These are phyloP conservation scores for Thereuonema tuberculata DNA, from an alignment of 1,140 invertebrate species.

Conservation along the genomic window DNA sequence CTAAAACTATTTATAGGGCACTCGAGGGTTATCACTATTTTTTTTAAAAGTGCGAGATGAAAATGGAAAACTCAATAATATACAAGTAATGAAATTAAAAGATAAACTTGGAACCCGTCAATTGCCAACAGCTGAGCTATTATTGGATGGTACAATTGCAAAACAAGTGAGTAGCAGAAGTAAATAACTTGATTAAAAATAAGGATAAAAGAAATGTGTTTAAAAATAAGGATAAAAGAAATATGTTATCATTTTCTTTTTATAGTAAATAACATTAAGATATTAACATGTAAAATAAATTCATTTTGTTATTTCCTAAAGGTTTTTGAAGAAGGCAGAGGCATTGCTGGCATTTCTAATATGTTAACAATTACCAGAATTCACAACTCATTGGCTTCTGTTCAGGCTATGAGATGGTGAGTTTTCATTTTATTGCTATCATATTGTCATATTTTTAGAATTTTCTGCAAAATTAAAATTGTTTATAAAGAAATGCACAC, in stretches of 20 bases:
- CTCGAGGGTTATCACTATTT: constrained; percentile 41
- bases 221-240: too few species aligned
- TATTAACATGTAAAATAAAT: too few species aligned
- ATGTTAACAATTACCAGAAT: constrained; percentile 46
- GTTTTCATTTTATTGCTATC: constrained; percentile 5
- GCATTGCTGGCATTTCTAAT: constrained; percentile 39
- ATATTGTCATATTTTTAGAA: too few species aligned
- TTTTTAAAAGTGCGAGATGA: constrained; percentile 34
- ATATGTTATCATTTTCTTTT: too few species aligned
- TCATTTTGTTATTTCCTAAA: too few species aligned
- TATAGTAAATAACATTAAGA: neutral
- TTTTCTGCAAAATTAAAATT: too few species aligned
- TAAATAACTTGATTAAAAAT: too few species aligned
- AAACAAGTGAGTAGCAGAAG: constrained; percentile 24
- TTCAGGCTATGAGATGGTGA: constrained; percentile 38
- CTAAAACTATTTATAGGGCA: constrained; percentile 34
- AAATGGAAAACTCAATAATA: constrained; percentile 37
- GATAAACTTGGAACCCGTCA: constrained; percentile 44
- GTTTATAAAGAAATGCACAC: too few species aligned
- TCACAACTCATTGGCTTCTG: constrained; percentile 39
- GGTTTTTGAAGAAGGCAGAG: constrained; percentile 39
- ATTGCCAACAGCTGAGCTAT: constrained; percentile 45
- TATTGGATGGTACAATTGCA: constrained; percentile 40
- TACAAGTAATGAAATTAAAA: constrained; percentile 41
- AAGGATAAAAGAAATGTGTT: too few species aligned